A percentile compares a stretch with the other conserved stretches of the same genome.
phyloP scores from a whole-genome alignment of 2,797 vertebrate genomes.

The Petrocephalus sullivani region DNA sequence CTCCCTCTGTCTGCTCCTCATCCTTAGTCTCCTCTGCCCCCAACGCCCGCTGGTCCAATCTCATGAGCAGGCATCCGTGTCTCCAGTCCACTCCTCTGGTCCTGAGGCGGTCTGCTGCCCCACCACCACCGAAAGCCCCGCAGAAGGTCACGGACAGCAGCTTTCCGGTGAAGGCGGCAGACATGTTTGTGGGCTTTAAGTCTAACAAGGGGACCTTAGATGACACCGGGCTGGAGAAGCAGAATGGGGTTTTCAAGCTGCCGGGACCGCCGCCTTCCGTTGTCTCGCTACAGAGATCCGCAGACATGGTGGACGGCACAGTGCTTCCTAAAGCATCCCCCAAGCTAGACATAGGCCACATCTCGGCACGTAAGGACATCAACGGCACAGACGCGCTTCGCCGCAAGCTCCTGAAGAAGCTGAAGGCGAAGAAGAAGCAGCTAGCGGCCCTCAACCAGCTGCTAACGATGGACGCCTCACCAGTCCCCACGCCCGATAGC shows the following conservation, averaged over 20 bases:
- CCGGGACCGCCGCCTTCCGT: not conserved
- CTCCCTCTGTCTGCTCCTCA: not conserved
- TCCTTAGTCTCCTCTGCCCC: not conserved
- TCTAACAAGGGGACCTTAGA: not conserved
- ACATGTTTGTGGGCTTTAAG: slow-evolving; percentile 74
- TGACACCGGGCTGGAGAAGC: not conserved
- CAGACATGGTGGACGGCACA: not conserved
- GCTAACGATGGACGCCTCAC: slow-evolving; percentile 33
- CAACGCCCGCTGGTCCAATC: slow-evolving; percentile 41
- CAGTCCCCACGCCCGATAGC: slow-evolving; percentile 56
- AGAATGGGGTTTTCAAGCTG: not conserved
- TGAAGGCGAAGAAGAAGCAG: slow-evolving; percentile 87
- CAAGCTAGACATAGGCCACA: slow-evolving; percentile 32
- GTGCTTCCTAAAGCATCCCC: slow-evolving; percentile 5
- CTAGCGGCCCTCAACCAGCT: slow-evolving; percentile 71
- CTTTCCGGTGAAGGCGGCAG: slow-evolving; percentile 69
- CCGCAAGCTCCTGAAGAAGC: slow-evolving; percentile 77
- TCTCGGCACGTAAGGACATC: slow-evolving; percentile 30
- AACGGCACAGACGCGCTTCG: slow-evolving; percentile 70
- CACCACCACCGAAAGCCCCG: slow-evolving; percentile 28
- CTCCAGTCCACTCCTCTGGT: slow-evolving; percentile 41
- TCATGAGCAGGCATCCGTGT: slow-evolving; percentile 46
- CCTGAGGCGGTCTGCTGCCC: not conserved
- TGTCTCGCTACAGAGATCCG: not conserved
- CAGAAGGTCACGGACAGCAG: slow-evolving; percentile 33